Evolutionary conservation across 2,113 vertebrate genomes (phyloP).

Genomic region (cat (Felis catus)): F.catus_Fca126_mat1.0 CM031415.1:15202001-15202500

Average conservation of each 20-base stretch:
- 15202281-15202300: background rate
- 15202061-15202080: background rate
- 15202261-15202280: background rate
- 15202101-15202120: background rate
- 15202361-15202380: no score
- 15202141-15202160: background rate
- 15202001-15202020: background rate
- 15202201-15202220: background rate
- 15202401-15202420: background rate
- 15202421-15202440: background rate
- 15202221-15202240: background rate
- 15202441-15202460: background rate
- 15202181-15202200: conserved; percentile 1
- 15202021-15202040: background rate
- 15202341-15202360: background rate
- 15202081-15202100: background rate
- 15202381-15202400: background rate
- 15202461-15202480: background rate
- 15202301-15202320: background rate
- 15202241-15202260: background rate
- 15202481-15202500: background rate
- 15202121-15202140: background rate
- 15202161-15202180: background rate
- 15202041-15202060: background rate
- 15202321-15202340: background rate